A percentile compares a stretch with the other conserved stretches of the same genome.
Conservation (phyloP, 2,113 vertebrate species). For the Sorex fumeus region DNA sequence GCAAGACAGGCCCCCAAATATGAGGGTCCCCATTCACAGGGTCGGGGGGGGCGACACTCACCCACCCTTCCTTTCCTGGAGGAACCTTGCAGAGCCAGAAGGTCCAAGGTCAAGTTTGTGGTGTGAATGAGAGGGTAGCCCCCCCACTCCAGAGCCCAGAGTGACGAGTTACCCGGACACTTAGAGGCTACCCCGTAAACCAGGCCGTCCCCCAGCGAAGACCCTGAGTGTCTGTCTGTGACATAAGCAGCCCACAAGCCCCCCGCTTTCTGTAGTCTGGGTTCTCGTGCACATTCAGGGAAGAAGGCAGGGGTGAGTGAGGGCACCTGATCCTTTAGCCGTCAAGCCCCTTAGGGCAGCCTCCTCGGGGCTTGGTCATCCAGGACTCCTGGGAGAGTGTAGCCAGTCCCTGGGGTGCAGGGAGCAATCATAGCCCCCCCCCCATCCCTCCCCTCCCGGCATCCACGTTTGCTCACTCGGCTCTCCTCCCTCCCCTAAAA, state of each 20-base stretch:
- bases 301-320: background rate
- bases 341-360: background rate
- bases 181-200: background rate
- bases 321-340: background rate
- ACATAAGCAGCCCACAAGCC: background rate
- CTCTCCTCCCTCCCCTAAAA: slow-evolving; percentile 10
- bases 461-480: background rate
- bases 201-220: background rate
- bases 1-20: background rate
- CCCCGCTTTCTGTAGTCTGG: background rate
- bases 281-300: background rate
- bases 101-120: background rate
- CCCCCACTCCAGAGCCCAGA: background rate
- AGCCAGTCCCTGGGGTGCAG: background rate
- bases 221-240: background rate
- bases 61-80: slow-evolving; percentile 16
- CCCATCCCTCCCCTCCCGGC: background rate
- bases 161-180: background rate
- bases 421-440: background rate
- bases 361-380: background rate
- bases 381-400: background rate
- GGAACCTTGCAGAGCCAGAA: background rate
- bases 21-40: background rate
- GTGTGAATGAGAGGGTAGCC: background rate
- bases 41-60: background rate